Conservation (phyloP, 2,888 invertebrate genomes). For the Tenthredo distinguenda region DNA sequence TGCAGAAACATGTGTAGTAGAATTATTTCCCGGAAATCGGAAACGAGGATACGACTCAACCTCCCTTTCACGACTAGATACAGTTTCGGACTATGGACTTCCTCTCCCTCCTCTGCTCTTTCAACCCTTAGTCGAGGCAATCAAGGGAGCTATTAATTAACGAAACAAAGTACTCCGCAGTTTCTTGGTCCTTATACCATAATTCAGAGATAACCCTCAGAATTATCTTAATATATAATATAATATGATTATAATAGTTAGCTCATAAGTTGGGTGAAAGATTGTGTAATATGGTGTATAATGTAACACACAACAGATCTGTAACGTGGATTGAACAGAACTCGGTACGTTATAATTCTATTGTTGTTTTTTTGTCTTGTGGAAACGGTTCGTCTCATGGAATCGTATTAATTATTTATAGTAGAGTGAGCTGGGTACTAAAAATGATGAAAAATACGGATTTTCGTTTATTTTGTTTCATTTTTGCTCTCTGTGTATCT, state of each 20-base stretch:
- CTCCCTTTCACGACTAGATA: not conserved
- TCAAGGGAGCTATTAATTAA: slow-evolving; percentile 39
- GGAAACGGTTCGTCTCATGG: not conserved
- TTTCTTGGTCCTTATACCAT: not conserved
- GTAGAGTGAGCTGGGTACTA: not conserved
- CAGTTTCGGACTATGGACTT: not conserved
- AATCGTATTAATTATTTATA: not conserved
- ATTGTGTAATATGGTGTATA: not conserved
- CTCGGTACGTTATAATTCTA: not conserved
- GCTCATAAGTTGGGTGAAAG: too few species aligned
- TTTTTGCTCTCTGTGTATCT: not conserved
- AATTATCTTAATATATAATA: not conserved
- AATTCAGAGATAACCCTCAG: not conserved
- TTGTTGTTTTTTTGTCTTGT: not conserved
- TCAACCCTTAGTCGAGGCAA: not conserved
- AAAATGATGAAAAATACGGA: not conserved
- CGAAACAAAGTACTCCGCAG: slow-evolving; percentile 33
- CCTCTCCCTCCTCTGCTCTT: not conserved
- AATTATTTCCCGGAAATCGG: not conserved
- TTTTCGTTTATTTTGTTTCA: not conserved
- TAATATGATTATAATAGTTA: not conserved
- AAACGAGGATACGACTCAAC: not conserved
- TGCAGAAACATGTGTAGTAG: not conserved
- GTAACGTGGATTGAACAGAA: not conserved
- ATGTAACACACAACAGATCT: not conserved